These are phyloP conservation scores for Macrobrachium nipponense DNA, from an alignment of 1,140 invertebrate species.

Conservation along the genomic window DNA sequence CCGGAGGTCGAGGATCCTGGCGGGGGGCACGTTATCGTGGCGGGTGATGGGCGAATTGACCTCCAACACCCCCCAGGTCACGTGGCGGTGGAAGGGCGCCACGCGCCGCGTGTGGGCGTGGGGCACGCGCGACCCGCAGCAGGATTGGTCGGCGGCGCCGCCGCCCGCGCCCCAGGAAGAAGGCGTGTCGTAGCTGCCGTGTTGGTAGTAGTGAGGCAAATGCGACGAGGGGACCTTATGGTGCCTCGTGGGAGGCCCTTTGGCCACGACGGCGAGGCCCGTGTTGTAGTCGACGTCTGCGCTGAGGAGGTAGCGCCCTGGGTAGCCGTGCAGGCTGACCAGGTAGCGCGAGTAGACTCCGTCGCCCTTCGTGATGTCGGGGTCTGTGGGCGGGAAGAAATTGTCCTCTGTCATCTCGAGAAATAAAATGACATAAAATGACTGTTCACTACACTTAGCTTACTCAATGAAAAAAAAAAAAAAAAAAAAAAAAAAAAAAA, in stretches of 20 bases:
- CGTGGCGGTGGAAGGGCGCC: conserved; percentile 61
- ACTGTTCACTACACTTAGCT: no score
- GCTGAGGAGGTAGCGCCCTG: conserved; percentile 64
- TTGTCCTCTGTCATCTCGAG: no score
- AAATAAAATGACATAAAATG: no score
- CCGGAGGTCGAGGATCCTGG: conserved; percentile 67
- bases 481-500: no score
- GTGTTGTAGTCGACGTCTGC: conserved; percentile 62
- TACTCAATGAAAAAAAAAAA: no score
- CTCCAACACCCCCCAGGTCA: conserved; percentile 57
- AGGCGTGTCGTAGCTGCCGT: conserved; percentile 22
- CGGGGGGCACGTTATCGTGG: conserved; percentile 66
- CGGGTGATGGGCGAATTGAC: conserved; percentile 37
- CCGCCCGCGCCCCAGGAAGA: conserved; percentile 24
- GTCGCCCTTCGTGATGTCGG: conserved; percentile 76
- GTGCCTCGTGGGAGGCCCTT: conserved; percentile 58
- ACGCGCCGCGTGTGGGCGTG: conserved; percentile 55
- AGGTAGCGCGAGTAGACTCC: conserved; percentile 77
- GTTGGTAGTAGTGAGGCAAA: conserved; percentile 55
- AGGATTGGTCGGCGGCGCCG: conserved; percentile 40
- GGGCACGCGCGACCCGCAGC: conserved; percentile 60
- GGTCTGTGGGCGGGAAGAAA: conserved; percentile 66
- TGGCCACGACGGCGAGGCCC: conserved; percentile 57
- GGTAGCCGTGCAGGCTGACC: conserved; percentile 67
- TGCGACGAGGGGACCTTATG: conserved; percentile 53